Base-by-base conservation (phyloP, 2,113 vertebrate genomes). In the Phrynosoma platyrhinos region DNA sequence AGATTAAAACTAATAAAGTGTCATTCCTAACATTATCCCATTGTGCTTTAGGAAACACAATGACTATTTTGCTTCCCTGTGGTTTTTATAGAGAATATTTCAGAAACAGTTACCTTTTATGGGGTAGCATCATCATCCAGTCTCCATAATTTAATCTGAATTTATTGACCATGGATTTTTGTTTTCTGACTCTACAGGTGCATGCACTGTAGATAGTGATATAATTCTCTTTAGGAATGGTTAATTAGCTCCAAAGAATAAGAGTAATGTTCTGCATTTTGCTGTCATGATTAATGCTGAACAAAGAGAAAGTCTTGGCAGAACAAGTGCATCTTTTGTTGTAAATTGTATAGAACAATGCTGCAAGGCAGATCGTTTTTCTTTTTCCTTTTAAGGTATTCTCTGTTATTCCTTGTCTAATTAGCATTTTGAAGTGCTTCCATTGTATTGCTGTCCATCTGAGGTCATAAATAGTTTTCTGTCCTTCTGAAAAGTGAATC, bases 401-500 rank as follows among this genome's bases (percentile, higher is more conserved):
- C 93, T 91, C 92, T 95, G 94, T 96, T 95, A 91, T 94, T 94
- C 87, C 82, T 86, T 93, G 82, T 92, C 92, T 94, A 92, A 93
- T 95, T 95, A 94, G 92, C 88, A 94, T 94, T 94, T 93, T 90
- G 80, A 90, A 91, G 25, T 91, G 87, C 88, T 90, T 87, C 92
- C 92, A 95, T 94, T 88, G 88, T 93, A 88, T 92, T 94, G 90
- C 94, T 95, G 93, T 94, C 90, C 90, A 10, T 92, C 93, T 94
- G 90, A 91, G 95, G 92, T 95, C 94, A 94, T 93, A 95, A 95
- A 88, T 91, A 91, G 94, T 92, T 94, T 83, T 96, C 95, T 95
- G 93, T 95, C 88, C 91, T 94, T 91, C 92, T 93, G 94, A 95
- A 95, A 95, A 93, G 93, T 91, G 92, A 95, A 94, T 94, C 88